Evolutionary conservation across 2,797 vertebrate species (phyloP), one percentile per base, ranked within the genome.

Genomic region (Chlorospingus flavigularis): DNA sequence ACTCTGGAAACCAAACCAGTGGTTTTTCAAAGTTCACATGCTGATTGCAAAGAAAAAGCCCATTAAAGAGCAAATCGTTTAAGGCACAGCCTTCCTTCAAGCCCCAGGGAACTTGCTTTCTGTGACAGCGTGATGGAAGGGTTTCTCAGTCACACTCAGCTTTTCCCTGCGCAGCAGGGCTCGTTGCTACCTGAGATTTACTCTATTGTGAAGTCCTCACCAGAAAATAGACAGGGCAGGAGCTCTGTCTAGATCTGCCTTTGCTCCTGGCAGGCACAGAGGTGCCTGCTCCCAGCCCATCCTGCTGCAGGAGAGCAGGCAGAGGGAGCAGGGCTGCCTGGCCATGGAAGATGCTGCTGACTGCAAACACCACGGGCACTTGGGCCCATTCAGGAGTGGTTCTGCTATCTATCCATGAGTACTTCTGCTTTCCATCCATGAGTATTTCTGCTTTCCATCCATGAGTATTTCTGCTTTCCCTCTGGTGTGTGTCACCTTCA

Each of bases 1-100:
- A 42, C 55, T 47, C 57, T 30, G 42, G 82, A 71, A 94, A 88
- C 85, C 86, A 94, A 95, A 92, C 87, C 4, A 0, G 26, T 90
- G 30, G 9, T 92, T 97, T 95, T 91, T 90, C 66, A 25, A 85
- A 96, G 93, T 92, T 95, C 92, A 72, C 94, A 94, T 93, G 92
- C 93, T 96, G 96, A 95, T 97, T 97, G 92, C 92, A 82, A 83
- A 94, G 96, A 94, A 95, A 97, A 96, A 96, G 81, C 83, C 85
- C 93, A 94, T 95, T 96, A 97, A 93, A 86, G 94, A 96, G 72
- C 94, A 97, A 96, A 95, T 93, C 83, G 18, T 96, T 96, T 93
- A 96, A 96, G 83, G 92, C 93, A 95, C 43, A 95, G 91, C 86
- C 94, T 96, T 95, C 87, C 94, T 95, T 95, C 94, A 88, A 94